Evolutionary conservation across 2,113 vertebrate species (phyloP), one percentile per base, ranked within the genome.

Genomic region (Scomber scombrus): DNA sequence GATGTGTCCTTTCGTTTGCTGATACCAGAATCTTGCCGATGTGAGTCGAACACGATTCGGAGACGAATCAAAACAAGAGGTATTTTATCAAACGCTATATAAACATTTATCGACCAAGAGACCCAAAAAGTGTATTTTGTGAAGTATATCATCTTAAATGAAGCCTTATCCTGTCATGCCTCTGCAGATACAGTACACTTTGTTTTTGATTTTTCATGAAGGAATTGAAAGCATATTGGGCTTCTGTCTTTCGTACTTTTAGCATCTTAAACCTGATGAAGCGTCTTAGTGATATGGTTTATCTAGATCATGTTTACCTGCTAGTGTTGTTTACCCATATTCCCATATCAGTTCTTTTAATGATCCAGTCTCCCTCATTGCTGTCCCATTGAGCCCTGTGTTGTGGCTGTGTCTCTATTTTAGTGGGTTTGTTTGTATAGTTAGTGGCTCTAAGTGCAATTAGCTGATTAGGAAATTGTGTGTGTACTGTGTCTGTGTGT

Each of bases 401-500:
- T 84, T 91, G 89, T 87, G 85, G 88, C 88, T 84, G 64, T 86
- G 84, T 90, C 93, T 93, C 88, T 91, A 87, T 92, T 91, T 90
- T 85, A 86, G 83, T 90, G 84, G 23, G 87, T 85, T 92, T 92
- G 89, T 93, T 93, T 90, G 88, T 88, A 90, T 92, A 92, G 91
- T 93, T 90, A 91, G 92, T 92, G 88, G 75, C 88, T 92, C 82
- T 84, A 82, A 79, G 84, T 90, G 90, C 83, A 93, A 92, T 92
- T 92, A 92, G 89, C 71, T 91, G 90, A 91, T 92, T 89, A 77
- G 84, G 71, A 87, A 87, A 79, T 19, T 56, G 79, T 65, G 57
- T 52, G 71, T 45, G 23, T 47, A 26, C 34, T n/a, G n/a, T n/a
- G n/a, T n/a, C n/a, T n/a, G 71, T 52, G 70, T 63, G 82, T 67